Evolutionary conservation across 2,797 vertebrate genomes (phyloP).

Genomic region (Valencia hispanica): DNA sequence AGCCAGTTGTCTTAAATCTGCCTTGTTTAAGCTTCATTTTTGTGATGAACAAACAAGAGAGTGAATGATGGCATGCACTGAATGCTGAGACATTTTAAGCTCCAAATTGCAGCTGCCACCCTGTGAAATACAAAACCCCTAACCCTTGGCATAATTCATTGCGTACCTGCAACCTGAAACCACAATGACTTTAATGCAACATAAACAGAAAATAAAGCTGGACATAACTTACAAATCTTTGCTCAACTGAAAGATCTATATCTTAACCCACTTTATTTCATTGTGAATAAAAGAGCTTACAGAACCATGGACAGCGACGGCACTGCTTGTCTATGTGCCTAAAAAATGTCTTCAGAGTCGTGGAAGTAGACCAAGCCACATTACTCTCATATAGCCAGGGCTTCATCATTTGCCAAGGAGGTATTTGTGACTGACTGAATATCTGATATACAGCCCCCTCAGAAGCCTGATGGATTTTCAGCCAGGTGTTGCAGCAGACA

Average conservation of each 20-base stretch:
- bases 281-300: constrained; percentile 43
- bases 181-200: constrained; percentile 51
- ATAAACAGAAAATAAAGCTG: constrained; percentile 51
- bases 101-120: constrained; percentile 66
- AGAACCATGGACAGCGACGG: constrained; percentile 79
- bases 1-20: background rate
- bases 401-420: background rate
- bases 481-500: background rate
- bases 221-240: constrained; percentile 36
- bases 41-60: constrained; percentile 24
- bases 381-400: constrained; percentile 5
- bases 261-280: constrained; percentile 13
- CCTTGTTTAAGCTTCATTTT: background rate
- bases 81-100: constrained; percentile 61
- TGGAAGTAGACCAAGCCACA: background rate
- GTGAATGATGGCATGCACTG: constrained; percentile 17
- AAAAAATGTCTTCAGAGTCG: background rate
- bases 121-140: constrained; percentile 65
- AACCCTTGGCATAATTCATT: constrained; percentile 59
- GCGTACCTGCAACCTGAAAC: constrained; percentile 55
- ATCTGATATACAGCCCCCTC: background rate
- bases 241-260: constrained; percentile 6
- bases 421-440: background rate
- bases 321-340: background rate
- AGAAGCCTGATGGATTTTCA: constrained; percentile 1